Evolutionary conservation across 2,113 vertebrate species (phyloP).

Genomic region (human): DNA sequence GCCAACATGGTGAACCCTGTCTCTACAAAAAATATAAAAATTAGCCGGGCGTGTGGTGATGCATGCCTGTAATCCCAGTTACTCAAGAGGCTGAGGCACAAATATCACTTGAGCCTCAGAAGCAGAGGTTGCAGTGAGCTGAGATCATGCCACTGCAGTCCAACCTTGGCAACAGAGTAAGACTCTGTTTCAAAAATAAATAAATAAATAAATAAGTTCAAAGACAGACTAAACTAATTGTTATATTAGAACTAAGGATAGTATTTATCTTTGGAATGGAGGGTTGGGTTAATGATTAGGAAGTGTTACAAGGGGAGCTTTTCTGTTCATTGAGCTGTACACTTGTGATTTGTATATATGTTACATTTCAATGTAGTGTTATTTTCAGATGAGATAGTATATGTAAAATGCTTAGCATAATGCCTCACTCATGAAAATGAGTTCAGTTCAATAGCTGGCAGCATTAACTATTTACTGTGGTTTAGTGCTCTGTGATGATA

Average conservation of each 20-base stretch:
- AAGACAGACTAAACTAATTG: not conserved
- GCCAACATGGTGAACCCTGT: too few relatives aligned
- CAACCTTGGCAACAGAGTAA: too few relatives aligned
- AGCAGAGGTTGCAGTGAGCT: too few relatives aligned
- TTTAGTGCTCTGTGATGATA: not conserved
- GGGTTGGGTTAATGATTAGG: not conserved
- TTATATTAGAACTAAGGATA: not conserved
- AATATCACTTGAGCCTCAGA: too few relatives aligned
- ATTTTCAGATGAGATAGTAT: not conserved
- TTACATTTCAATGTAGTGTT: constrained; percentile 7
- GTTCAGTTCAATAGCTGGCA: not conserved
- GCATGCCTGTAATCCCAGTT: too few relatives aligned
- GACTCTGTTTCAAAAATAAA: too few relatives aligned
- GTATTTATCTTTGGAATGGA: not conserved
- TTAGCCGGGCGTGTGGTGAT: too few relatives aligned
- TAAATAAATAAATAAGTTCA: not conserved
- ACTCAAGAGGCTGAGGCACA: too few relatives aligned
- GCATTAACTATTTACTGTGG: not conserved
- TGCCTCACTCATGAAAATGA: not conserved
- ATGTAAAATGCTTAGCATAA: not conserved
- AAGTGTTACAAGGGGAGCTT: not conserved
- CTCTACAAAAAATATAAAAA: too few relatives aligned
- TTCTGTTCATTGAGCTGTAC: constrained; percentile 1
- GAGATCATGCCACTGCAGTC: too few relatives aligned
- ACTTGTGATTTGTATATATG: not conserved